A percentile compares a stretch with the other conserved stretches of the same genome.
These are phyloP conservation scores for Dasysyrphus albostriatus DNA, from an alignment of 2,888 invertebrate species.

Conservation along the genomic window DNA sequence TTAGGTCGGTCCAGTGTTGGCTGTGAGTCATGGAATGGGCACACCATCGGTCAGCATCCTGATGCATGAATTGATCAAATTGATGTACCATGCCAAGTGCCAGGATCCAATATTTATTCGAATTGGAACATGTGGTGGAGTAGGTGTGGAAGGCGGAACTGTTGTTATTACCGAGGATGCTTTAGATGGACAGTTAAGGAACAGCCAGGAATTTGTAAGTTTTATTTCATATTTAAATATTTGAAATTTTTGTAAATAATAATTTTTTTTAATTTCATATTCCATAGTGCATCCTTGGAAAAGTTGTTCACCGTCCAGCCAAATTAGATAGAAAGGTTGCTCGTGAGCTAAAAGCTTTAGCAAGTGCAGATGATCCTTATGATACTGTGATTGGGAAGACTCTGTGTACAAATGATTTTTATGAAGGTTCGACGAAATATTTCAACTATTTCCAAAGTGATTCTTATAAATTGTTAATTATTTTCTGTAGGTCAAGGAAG, in stretches of 20 bases:
- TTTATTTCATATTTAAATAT: background rate
- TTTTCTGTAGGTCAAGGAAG: constrained; percentile 91
- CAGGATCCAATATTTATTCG: constrained; percentile 96
- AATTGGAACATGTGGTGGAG: constrained; percentile 96
- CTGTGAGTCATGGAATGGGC: constrained; percentile 95
- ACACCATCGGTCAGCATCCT: constrained; percentile 97
- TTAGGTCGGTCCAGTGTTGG: constrained; percentile 83
- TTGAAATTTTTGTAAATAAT: background rate
- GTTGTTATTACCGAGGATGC: constrained; percentile 97
- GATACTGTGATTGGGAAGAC: constrained; percentile 96
- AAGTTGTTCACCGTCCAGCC: constrained; percentile 91
- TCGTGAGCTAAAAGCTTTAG: constrained; percentile 90
- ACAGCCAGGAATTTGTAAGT: constrained; percentile 92
- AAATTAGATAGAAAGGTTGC: constrained; percentile 92
- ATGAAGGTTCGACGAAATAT: constrained; percentile 89
- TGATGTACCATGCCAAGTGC: constrained; percentile 95
- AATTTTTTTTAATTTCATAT: background rate
- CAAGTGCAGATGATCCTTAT: constrained; percentile 91
- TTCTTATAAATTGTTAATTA: background rate
- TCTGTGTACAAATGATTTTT: constrained; percentile 98
- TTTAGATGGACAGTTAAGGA: constrained; percentile 93
- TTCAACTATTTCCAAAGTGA: background rate
- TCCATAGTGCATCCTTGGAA: constrained; percentile 92
- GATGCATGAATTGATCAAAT: constrained; percentile 97
- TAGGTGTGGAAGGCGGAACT: constrained; percentile 96